Evolutionary conservation across 1,140 invertebrate genomes (phyloP), one percentile per base, ranked within the genome.

Genomic region (Stenopsyche tienmushanensis): DNA sequence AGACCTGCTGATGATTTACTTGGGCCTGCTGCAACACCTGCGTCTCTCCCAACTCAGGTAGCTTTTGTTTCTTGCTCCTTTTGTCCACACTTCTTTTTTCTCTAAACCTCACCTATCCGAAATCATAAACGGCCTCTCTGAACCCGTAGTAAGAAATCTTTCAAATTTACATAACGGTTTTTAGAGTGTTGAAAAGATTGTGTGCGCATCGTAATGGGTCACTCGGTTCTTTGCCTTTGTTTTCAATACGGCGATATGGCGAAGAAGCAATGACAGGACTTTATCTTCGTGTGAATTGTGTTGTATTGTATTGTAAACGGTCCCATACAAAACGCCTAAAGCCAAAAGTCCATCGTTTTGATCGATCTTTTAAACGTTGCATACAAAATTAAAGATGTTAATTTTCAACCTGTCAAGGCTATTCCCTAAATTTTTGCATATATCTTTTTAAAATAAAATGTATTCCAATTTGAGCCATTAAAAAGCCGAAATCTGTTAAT

Each of bases 121-220:
- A 34, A 34, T 34, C 29, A 13, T 34, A 34, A 34, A 34, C 29
- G 29, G 29, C 13, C 29, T 13, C 29, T 34, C 29, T 39, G n/a
- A 5, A 5, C 29, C 5, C 13, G 29, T 34, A 34, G 29, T 34
- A 34, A 13, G 29, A 34, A 13, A 7, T 13, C 13, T 13, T 7
- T 47, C 39, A 44, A 60, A 60, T 60, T 60, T 60, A 60, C 57
- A 60, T 60, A 60, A 60, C 57, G 57, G 57, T 57, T 34, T n/a
- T 25, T 9, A 23, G n/a, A 8, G 52, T 58, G 39, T 44, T 25
- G 52, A 34, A 34, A 34, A 34, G 29, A 34, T 34, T n/a, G n/a
- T n/a, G n/a, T n/a, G n/a, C n/a, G n/a, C n/a, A 34, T 34, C 29
- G 29, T 34, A 34, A 34, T 34, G 29, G 29, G 29, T 13, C 29